Percentiles rank a stretch among this genome's conserved stretches.
Conservation (phyloP, 1,140 invertebrate genomes). For the Drosophila ironensis region DNA sequence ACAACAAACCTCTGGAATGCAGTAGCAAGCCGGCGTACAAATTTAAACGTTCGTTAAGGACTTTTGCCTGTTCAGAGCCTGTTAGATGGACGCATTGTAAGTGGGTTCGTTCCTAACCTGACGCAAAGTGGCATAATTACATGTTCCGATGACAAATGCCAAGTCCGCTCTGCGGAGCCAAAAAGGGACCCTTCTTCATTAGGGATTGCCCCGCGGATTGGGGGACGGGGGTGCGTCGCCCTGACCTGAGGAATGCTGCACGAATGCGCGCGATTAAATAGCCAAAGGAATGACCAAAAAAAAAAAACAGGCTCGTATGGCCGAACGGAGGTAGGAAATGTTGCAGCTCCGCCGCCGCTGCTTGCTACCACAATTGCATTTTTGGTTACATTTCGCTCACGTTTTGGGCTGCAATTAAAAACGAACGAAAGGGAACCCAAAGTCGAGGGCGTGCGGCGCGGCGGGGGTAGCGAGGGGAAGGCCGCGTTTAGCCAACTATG, state of each 20-base stretch:
- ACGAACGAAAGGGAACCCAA: slow-evolving; percentile 43
- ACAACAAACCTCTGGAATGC: slow-evolving; percentile 1
- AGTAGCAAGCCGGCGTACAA: slow-evolving; percentile 2
- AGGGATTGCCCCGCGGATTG: slow-evolving; percentile 8
- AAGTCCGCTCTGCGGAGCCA: slow-evolving; percentile 12
- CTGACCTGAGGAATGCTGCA: slow-evolving; percentile 66
- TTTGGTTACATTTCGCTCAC: slow-evolving; percentile 79
- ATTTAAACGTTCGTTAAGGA: slow-evolving; percentile 6
- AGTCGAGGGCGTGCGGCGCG: slow-evolving; percentile 7
- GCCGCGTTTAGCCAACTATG: slow-evolving; percentile 81
- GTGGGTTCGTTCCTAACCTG: slow-evolving; percentile 32
- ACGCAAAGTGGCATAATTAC: slow-evolving; percentile 80
- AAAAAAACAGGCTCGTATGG: background rate
- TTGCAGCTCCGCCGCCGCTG: slow-evolving; percentile 21
- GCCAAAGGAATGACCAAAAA: slow-evolving; percentile 72
- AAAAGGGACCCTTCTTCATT: slow-evolving; percentile 23
- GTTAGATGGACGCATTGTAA: slow-evolving; percentile 36
- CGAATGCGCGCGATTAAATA: slow-evolving; percentile 67
- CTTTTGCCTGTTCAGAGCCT: background rate
- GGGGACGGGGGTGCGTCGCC: background rate
- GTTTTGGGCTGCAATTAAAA: slow-evolving; percentile 79
- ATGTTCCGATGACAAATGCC: slow-evolving; percentile 71
- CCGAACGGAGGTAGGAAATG: slow-evolving; percentile 11
- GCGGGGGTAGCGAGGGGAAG: slow-evolving; percentile 33
- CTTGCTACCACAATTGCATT: slow-evolving; percentile 68